phyloP scores from a whole-genome alignment of 2,113 vertebrate species.

The Camelus bactrianus region DNA sequence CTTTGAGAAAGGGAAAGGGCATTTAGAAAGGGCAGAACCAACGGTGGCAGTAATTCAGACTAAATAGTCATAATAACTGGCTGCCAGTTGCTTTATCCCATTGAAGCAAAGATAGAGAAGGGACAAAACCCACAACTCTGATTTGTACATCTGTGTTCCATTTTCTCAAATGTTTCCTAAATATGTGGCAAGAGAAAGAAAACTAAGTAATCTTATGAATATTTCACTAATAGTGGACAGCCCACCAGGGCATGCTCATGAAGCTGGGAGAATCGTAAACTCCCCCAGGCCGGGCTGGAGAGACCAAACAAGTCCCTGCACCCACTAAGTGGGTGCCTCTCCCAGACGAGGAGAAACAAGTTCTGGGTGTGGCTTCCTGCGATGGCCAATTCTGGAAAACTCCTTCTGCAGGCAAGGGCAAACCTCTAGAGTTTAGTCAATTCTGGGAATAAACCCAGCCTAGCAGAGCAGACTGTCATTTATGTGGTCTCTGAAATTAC shows the following conservation, averaged over 20 bases:
- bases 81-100: neutral
- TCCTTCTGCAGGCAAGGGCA: constrained; percentile 38
- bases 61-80: neutral
- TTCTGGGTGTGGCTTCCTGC: constrained; percentile 70
- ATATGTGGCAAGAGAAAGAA: neutral
- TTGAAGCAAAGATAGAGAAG: neutral
- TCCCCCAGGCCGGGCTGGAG: neutral
- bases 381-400: neutral
- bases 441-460: neutral
- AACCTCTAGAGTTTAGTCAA: neutral
- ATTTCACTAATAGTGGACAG: neutral
- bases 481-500: neutral
- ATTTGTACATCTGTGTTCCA: neutral
- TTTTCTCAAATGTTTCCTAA: neutral
- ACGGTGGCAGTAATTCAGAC: neutral
- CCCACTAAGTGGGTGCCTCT: neutral
- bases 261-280: neutral
- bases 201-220: neutral
- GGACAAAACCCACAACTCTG: neutral
- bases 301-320: constrained; percentile 57
- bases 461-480: neutral
- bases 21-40: neutral
- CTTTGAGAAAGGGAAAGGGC: neutral
- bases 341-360: neutral
- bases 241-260: neutral